Evolutionary conservation across 2,113 vertebrate species (phyloP).

Genomic region (Onychostoma macrolepis): DNA sequence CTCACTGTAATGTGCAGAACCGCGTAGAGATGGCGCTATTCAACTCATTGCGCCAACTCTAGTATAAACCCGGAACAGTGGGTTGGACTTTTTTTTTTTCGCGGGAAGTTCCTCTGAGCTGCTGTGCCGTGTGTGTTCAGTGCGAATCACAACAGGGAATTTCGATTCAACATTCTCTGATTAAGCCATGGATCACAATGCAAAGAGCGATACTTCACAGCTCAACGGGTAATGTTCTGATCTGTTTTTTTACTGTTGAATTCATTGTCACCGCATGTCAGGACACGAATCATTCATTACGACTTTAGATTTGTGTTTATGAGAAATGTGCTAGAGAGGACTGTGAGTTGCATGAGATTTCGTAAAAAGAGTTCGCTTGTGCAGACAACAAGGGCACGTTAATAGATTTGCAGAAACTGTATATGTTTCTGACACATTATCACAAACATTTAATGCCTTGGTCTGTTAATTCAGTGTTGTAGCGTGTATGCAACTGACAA

Average conservation of each 20-base stretch:
- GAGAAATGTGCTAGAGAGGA: background rate
- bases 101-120: slow-evolving; percentile 3
- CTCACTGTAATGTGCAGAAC: background rate
- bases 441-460: background rate
- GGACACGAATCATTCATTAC: too few species aligned
- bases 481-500: background rate
- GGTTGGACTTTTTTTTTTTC: background rate
- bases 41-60: background rate
- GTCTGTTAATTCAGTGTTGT: background rate
- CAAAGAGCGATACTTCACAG: background rate
- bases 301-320: background rate
- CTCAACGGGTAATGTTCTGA: slow-evolving; percentile 25
- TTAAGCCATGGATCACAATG: background rate
- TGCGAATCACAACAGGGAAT: background rate
- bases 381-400: background rate
- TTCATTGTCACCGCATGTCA: background rate
- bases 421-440: background rate
- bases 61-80: background rate
- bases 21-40: background rate
- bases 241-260: background rate
- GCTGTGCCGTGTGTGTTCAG: background rate
- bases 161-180: background rate
- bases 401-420: background rate
- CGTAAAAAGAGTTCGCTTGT: background rate
- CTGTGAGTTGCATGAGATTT: background rate